Conservation (phyloP, 2,888 invertebrate species). For the Agrochola lota region DNA sequence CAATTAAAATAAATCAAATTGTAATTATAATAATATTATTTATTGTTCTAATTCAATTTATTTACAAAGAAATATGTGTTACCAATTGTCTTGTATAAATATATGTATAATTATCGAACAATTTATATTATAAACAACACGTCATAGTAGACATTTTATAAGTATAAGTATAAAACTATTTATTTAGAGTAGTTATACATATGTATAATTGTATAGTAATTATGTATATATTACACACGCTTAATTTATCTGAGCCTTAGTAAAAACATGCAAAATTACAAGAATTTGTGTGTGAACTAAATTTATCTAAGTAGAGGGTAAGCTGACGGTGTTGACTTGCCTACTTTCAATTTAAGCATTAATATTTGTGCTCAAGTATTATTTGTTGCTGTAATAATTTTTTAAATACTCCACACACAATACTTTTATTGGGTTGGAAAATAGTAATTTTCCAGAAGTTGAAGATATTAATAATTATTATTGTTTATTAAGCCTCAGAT, state of each 20-base stretch:
- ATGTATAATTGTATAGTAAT: slow-evolving; percentile 28
- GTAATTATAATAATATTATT: slow-evolving; percentile 50
- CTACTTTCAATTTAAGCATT: slow-evolving; percentile 24
- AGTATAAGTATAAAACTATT: slow-evolving; percentile 62
- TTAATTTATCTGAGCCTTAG: slow-evolving; percentile 50
- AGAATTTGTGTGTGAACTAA: slow-evolving; percentile 9
- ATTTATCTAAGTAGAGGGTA: slow-evolving; percentile 17
- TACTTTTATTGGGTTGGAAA: not conserved
- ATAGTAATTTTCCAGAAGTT: not conserved
- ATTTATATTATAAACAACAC: slow-evolving; percentile 70
- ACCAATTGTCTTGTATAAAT: slow-evolving; percentile 71
- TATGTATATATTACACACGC: slow-evolving; percentile 31
- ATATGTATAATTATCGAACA: slow-evolving; percentile 71
- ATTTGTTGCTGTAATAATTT: slow-evolving; percentile 1
- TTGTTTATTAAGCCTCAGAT: slow-evolving; percentile 51
- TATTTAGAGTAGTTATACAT: slow-evolving; percentile 43
- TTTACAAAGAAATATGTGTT: slow-evolving; percentile 70
- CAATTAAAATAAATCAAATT: slow-evolving; percentile 56
- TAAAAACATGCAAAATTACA: slow-evolving; percentile 4
- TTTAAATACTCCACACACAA: slow-evolving; percentile 9
- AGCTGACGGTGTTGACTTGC: slow-evolving; percentile 10
- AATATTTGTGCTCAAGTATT: slow-evolving; percentile 32
- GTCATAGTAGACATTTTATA: slow-evolving; percentile 53
- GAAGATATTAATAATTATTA: not conserved
- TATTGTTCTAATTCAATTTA: slow-evolving; percentile 66